These are phyloP conservation scores for Mormyrus lacerda DNA, from an alignment of 2,113 vertebrate species.

Conservation along the genomic window DNA sequence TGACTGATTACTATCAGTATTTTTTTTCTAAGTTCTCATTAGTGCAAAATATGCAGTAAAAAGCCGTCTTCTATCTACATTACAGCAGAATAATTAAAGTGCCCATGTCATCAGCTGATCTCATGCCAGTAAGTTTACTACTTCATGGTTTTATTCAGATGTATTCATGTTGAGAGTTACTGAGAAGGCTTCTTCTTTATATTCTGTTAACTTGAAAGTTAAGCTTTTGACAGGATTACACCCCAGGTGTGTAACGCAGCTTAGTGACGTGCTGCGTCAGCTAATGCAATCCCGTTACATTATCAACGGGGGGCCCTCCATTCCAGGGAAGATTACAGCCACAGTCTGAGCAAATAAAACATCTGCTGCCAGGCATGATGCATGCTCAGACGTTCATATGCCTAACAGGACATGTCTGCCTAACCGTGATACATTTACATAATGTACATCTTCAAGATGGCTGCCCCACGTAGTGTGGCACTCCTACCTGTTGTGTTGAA, in stretches of 20 bases:
- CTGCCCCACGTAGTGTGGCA: neutral
- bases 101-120: neutral
- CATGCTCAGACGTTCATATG: neutral
- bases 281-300: neutral
- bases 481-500: neutral
- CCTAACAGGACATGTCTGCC: no score
- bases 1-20: neutral
- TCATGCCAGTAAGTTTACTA: neutral
- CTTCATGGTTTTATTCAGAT: neutral
- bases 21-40: neutral
- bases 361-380: neutral
- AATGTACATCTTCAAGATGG: neutral
- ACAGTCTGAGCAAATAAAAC: neutral
- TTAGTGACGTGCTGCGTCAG: neutral
- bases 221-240: neutral
- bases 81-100: neutral
- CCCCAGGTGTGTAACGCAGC: neutral
- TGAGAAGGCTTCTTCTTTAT: neutral
- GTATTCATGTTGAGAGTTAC: neutral
- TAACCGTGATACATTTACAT: neutral
- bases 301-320: neutral
- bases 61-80: neutral
- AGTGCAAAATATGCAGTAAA: neutral
- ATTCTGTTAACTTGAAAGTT: neutral
- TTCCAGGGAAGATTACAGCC: neutral